Evolutionary conservation across 2,888 invertebrate species (phyloP).

Genomic region (Meghimatium bilineatum): DNA sequence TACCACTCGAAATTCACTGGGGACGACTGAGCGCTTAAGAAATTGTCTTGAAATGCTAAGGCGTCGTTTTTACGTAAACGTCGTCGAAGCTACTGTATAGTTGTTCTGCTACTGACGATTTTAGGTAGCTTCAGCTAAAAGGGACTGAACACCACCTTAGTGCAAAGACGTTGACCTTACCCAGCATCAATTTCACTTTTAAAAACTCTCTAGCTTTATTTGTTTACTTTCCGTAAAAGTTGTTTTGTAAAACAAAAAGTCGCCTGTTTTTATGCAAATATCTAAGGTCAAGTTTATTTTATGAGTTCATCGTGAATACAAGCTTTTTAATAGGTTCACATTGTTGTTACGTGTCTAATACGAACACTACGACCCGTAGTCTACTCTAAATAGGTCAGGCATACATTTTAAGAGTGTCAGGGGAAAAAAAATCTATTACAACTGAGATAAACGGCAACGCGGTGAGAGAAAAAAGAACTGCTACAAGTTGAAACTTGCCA

Average conservation of each 20-base stretch:
- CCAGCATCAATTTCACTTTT: too few relatives aligned
- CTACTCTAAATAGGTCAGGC: neutral
- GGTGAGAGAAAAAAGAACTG: neutral
- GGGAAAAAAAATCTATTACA: neutral
- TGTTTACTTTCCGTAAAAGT: neutral
- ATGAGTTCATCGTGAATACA: neutral
- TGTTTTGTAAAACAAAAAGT: neutral
- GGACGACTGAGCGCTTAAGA: too few relatives aligned
- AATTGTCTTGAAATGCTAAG: too few relatives aligned
- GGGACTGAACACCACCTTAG: too few relatives aligned
- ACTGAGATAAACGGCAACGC: neutral
- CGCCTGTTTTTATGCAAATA: constrained; percentile 26
- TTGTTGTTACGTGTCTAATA: neutral
- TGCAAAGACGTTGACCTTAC: too few relatives aligned
- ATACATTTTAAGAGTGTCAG: neutral
- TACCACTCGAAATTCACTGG: too few relatives aligned
- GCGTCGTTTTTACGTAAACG: too few relatives aligned
- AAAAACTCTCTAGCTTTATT: neutral
- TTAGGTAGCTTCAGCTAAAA: too few relatives aligned
- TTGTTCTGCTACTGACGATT: too few relatives aligned
- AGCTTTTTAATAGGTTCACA: neutral
- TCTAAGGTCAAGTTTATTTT: constrained; percentile 15
- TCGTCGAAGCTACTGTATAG: too few relatives aligned
- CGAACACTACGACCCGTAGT: neutral
- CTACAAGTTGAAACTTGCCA: constrained; percentile 37